Evolutionary conservation across 2,888 invertebrate genomes (phyloP), one percentile per base, ranked within the genome.

Genomic region (Osmoderma eremita): DNA sequence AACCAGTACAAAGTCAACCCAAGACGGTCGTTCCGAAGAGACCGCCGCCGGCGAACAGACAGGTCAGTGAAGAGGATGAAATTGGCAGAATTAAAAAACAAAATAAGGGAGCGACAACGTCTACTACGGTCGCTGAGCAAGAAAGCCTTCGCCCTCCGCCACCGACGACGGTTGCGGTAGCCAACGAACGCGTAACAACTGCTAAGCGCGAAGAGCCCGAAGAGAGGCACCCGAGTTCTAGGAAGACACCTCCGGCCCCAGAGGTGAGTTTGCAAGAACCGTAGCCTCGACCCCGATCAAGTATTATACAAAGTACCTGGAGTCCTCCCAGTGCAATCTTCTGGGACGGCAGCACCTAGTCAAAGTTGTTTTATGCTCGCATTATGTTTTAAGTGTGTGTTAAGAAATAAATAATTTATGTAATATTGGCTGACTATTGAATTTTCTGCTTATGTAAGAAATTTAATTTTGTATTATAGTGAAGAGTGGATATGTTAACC

Each of bases 51-150:
- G 85, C 92, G 8, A 88, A 89, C 54, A 86, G 93, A 69, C 94
- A 94, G 82, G 87, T 91, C 71, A 93, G 93, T 79, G 95, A 95
- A 83, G 95, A 94, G 76, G 94, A 95, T 78, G 96, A 96, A 81
- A 94, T 95, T 70, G 86, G 92, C 8, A 89, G 91, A 77, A 91
- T 93, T 72, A 95, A 95, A 83, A 91, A 92, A 78, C 92, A 93
- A 82, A 95, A 93, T 77, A 94, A 94, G 81, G 88, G 85, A 65
- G 88, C 90, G 17, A 86, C 89, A 20, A 84, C 89, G 10, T 87
- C 88, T 17, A 79, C 83, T 5, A 71, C 80, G 6, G 73, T 83
- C 2, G 78, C 82, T 51, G 76, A 81, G 4, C 76, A 72, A 84
- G 87, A 42, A 72, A 76, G 67, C 58, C 63, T 49, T 67, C 70